Evolutionary conservation across 2,888 invertebrate species (phyloP).

Genomic region (Busseola fusca): DNA sequence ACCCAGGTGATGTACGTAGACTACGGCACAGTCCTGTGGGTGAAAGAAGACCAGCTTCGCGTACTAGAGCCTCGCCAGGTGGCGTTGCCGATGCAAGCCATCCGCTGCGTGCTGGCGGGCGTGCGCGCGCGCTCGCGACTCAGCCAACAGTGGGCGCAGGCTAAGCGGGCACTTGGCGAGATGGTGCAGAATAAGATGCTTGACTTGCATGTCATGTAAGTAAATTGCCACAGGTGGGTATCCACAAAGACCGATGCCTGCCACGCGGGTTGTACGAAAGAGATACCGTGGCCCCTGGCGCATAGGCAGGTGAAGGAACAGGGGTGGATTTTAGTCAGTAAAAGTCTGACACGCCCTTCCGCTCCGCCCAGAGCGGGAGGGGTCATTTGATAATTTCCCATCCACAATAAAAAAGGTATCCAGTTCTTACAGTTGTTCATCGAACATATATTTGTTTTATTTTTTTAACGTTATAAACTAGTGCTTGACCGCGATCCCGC

Average conservation of each 20-base stretch:
- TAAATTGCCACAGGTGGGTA: slow-evolving; percentile 31
- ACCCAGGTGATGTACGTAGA: slow-evolving; percentile 90
- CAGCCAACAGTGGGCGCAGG: slow-evolving; percentile 71
- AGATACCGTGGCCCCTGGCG: too few species aligned
- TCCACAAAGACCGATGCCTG: too few species aligned
- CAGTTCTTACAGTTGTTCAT: not conserved
- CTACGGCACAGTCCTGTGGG: slow-evolving; percentile 90
- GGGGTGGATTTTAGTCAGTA: too few species aligned
- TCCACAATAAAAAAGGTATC: too few species aligned
- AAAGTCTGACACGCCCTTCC: too few species aligned
- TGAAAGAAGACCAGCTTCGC: slow-evolving; percentile 87
- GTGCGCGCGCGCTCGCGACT: slow-evolving; percentile 71
- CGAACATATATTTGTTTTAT: not conserved
- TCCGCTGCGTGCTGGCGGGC: slow-evolving; percentile 85
- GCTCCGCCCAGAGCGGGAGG: too few species aligned
- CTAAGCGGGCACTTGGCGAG: slow-evolving; percentile 64
- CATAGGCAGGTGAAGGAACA: too few species aligned
- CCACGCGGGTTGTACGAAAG: too few species aligned
- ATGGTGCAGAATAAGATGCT: slow-evolving; percentile 67
- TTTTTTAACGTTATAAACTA: too few species aligned
- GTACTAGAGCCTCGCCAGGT: slow-evolving; percentile 87
- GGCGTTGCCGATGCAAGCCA: slow-evolving; percentile 88
- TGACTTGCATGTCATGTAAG: slow-evolving; percentile 77
- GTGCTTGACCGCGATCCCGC: too few species aligned
- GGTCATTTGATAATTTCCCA: too few species aligned